These are phyloP conservation scores for Trididemnum nubilum DNA, from an alignment of 23 tunicate genomes.

Conservation along the genomic window DNA sequence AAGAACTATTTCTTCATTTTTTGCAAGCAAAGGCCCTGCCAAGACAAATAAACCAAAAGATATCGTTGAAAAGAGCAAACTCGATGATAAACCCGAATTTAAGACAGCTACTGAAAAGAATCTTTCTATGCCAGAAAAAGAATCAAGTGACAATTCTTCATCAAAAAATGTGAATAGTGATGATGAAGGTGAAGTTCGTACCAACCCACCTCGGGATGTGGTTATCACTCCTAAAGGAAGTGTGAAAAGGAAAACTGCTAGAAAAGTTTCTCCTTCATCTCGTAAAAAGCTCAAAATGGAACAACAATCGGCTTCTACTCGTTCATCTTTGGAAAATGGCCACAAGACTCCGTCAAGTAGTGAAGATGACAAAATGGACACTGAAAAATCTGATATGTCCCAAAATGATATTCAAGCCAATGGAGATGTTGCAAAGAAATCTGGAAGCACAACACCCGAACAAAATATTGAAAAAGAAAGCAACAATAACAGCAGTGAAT, in stretches of 20 bases:
- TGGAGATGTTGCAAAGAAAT: not conserved
- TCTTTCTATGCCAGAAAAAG: not conserved
- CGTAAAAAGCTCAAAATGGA: constrained; percentile 25
- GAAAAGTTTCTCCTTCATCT: constrained; percentile 37
- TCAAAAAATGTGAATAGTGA: not conserved
- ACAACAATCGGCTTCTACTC: not conserved
- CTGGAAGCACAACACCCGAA: not conserved
- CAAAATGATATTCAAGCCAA: not conserved
- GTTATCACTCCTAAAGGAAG: constrained; percentile 83
- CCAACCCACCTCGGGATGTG: constrained; percentile 71
- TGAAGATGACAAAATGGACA: not conserved
- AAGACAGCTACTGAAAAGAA: not conserved
- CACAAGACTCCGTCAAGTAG: too few species aligned
- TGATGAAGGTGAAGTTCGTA: not conserved
- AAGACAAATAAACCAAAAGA: not conserved
- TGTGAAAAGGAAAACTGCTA: constrained; percentile 70
- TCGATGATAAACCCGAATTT: not conserved
- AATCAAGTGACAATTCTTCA: not conserved
- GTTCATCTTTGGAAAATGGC: too few species aligned
- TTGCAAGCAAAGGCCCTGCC: not conserved
- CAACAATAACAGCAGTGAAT: not conserved
- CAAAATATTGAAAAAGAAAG: not conserved
- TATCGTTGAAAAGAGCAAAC: not conserved
- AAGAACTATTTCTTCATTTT: constrained; percentile 28
- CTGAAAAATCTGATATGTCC: not conserved